phyloP scores from a whole-genome alignment of 2,888 invertebrate genomes.

The Drymonia ruficornis region DNA sequence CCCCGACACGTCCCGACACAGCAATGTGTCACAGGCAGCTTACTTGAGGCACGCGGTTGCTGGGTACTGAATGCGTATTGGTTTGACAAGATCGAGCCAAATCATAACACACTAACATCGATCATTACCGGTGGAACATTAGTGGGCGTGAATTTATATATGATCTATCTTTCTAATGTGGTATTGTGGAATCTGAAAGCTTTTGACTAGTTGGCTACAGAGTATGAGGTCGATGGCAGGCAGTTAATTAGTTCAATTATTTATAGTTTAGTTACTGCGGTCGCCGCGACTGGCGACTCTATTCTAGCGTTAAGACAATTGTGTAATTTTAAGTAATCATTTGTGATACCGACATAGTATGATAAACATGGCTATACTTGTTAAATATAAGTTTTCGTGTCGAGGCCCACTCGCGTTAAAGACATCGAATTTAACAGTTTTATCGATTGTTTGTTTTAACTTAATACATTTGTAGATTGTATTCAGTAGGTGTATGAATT shows the following conservation, averaged over 20 bases:
- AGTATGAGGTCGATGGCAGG: too few relatives aligned
- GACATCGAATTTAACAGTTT: background rate
- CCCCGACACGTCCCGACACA: too few relatives aligned
- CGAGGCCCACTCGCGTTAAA: background rate
- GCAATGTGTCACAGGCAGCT: too few relatives aligned
- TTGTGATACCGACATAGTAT: conserved; percentile 43
- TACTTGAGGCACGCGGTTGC: too few relatives aligned
- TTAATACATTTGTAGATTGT: background rate
- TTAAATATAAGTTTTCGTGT: conserved; percentile 26
- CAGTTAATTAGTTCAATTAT: conserved; percentile 44
- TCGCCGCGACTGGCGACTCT: conserved; percentile 24
- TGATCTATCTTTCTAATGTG: too few relatives aligned
- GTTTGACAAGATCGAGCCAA: too few relatives aligned
- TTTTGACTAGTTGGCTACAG: too few relatives aligned
- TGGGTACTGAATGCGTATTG: too few relatives aligned
- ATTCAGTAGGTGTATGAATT: background rate
- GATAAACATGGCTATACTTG: conserved; percentile 44
- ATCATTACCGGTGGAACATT: too few relatives aligned
- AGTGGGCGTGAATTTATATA: too few relatives aligned
- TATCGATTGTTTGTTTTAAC: background rate
- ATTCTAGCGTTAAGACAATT: conserved; percentile 33
- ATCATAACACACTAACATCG: too few relatives aligned
- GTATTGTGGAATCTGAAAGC: too few relatives aligned
- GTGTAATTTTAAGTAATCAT: conserved; percentile 40
- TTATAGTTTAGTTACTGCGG: conserved; percentile 34